These are phyloP conservation scores for Pteronotus mesoamericanus DNA, from an alignment of 2,797 vertebrate species.

Conservation along the genomic window DNA sequence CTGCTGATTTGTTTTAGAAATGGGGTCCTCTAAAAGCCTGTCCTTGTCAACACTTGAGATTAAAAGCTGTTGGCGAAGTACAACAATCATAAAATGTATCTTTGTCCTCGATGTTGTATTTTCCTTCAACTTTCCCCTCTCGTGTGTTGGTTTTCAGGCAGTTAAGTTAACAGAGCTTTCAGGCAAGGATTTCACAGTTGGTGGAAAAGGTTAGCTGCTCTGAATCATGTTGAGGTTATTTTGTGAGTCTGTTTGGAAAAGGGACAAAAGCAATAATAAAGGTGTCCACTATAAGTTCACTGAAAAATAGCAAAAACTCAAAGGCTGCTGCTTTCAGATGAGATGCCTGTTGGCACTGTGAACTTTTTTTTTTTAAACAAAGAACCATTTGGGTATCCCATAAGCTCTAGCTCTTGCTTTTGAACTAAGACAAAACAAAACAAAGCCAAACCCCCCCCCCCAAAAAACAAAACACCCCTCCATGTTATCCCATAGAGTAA, in stretches of 20 bases:
- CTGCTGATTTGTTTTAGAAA: neutral
- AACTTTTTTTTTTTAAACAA: slow-evolving; percentile 11
- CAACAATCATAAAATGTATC: neutral
- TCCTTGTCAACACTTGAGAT: neutral
- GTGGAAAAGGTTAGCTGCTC: neutral
- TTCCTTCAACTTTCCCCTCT: neutral
- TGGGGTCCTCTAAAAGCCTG: neutral
- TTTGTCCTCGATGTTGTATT: neutral
- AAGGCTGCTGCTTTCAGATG: neutral
- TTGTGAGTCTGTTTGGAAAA: neutral
- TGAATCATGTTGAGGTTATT: neutral
- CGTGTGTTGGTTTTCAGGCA: neutral
- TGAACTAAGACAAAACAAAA: neutral
- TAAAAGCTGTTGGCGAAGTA: neutral
- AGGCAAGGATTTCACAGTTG: neutral
- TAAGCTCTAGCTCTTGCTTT: neutral
- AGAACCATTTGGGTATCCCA: neutral
- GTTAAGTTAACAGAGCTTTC: neutral
- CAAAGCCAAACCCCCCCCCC: too few species aligned
- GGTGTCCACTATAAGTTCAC: neutral
- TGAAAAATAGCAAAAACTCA: neutral
- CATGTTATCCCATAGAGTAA: neutral
- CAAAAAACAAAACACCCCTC: neutral
- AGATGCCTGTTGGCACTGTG: neutral
- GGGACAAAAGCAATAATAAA: neutral